Base-by-base conservation (phyloP, 2,113 vertebrate genomes). In the Sisor rabdophorus region DNA sequence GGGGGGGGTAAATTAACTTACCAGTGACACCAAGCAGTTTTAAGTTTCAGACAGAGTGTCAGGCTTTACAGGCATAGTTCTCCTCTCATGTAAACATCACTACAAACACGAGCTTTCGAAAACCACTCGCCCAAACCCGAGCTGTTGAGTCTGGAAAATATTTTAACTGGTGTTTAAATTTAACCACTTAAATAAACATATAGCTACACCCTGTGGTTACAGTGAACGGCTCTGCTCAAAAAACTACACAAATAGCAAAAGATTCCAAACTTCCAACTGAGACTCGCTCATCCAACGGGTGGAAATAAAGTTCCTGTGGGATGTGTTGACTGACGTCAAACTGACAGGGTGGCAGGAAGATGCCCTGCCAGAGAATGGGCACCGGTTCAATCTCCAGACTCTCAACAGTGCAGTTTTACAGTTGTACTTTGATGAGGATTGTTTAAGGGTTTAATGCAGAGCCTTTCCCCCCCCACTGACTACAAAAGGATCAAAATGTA, bases 171-270 rank as follows among this genome's bases (percentile, higher is more conserved):
- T 48, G 22, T 20, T 12, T 22, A 44, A 24, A 2, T 65, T 13
- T 44, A 40, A 1, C n/a, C n/a, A 24, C 40, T 15, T 65, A 22
- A 48, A 48, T 48, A 10, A 4, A 44, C 40, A 44, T 44, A 19
- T 11, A 26, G 16, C 11, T 69, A 67, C 64, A 48, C 64, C 64
- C 64, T 67, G 44, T 67, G 64, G 44, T 26, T 48, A 44, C 13
- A 2, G 1, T 15, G 11, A 15, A 3, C 13, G 19, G 11, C 4
- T 19, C 3, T 19, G 44, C 64, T 67, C 5, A 16, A 67, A 13
- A 67, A 67, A 48, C n/a, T 47, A 30, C 22, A 52, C 47, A 52
- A 26, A 10, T 24, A 1, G 20, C 2, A 0, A 47, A 15, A 52
- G 47, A 52, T 19, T 69, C 47, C 1, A 10, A 52, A 11, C 22